Evolutionary conservation across 2,113 vertebrate genomes (phyloP), one percentile per base, ranked within the genome.

Genomic region (Galeopterus variegatus): DNA sequence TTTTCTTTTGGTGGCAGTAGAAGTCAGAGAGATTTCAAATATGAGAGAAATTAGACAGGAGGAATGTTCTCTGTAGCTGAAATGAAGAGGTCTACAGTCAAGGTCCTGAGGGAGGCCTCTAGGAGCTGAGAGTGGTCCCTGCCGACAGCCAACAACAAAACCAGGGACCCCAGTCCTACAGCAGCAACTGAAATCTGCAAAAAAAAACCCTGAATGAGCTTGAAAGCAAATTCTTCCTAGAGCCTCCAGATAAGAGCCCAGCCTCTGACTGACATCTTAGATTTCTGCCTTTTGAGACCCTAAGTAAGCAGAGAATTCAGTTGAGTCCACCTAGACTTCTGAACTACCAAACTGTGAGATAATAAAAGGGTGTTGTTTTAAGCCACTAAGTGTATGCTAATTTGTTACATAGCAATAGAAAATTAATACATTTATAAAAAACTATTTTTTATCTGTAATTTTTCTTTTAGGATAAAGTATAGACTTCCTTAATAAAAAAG

Each of bases 391-490:
- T 65, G 11, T 93, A 56, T 93, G 45, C 5, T 90, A n/a, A 64
- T 92, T 82, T 92, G 45, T 92, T 90, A 33, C 48, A 60, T 21
- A 94, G 65, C 52, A 64, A 28, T 54, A 80, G 33, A 84, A 83
- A 93, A 52, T 33, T 6, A 60, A 64, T 79, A 65, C 1, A 88
- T 83, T 90, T 96, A 14, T 88, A 84, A 75, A 8, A 80, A 76
- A n/a, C 85, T 91, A 67, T 89, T 93, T 97, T 95, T 87, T 3
- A 69, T 62, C 67, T 89, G 1, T 33, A 73, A 36, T 72, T 96
- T 62, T 79, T 79, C 58, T 75, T n/a, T 84, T 8, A 56, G 45
- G 1, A 62, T 69, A 83, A 69, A 95, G 87, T 79, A 58, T 6
- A 50, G 24, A 70, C 31, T 75, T 92, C 28, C 62, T 90, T 5